Conservation (phyloP, 2,888 invertebrate species). For the Mayetiola destructor region DNA sequence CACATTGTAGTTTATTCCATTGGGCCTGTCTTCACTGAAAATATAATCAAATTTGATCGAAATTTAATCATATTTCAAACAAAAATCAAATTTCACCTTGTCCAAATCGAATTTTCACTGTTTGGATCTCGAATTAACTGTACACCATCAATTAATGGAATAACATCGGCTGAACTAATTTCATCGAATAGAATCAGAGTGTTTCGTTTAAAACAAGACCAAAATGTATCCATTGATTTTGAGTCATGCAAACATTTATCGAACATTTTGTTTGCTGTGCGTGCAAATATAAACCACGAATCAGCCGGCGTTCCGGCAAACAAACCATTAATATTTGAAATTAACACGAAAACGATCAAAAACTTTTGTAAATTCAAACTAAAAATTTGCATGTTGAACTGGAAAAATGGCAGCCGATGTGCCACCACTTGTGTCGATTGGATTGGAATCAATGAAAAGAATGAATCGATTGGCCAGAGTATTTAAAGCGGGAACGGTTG, state of each 20-base stretch:
- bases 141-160: background rate
- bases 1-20: background rate
- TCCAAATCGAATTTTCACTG: background rate
- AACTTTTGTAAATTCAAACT: too few species aligned
- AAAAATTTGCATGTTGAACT: too few species aligned
- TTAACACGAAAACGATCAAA: background rate
- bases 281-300: slow-evolving; percentile 7
- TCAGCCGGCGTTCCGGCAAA: background rate
- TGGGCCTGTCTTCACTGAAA: background rate
- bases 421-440: too few species aligned
- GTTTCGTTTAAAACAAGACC: background rate
- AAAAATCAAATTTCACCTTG: background rate
- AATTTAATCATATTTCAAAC: background rate
- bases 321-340: background rate
- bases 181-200: background rate
- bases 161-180: background rate
- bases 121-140: background rate
- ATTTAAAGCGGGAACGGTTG: too few species aligned
- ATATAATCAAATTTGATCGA: background rate
- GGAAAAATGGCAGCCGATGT: too few species aligned
- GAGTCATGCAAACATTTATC: background rate
- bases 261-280: background rate
- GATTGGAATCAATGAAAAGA: too few species aligned
- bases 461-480: too few species aligned
- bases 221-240: background rate